Conservation (phyloP, 92 coral and sea anemone species). For the Chrysogorgia sp. region DNA sequence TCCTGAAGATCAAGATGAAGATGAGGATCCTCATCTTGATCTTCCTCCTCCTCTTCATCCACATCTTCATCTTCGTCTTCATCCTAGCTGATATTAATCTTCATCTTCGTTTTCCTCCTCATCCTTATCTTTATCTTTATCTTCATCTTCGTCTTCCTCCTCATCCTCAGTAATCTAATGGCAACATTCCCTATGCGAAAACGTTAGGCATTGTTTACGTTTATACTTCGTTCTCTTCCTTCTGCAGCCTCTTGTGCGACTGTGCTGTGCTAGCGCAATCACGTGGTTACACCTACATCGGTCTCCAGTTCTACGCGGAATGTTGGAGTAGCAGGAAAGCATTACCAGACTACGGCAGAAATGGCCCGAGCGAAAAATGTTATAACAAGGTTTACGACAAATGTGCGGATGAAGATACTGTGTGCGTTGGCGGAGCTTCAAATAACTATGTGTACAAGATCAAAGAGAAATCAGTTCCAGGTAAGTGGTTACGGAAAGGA, state of each 20-base stretch:
- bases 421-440: neutral
- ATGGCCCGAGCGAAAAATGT: conserved; percentile 14
- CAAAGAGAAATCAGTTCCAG: neutral
- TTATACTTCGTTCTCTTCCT: neutral
- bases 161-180: neutral
- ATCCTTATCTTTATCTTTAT: too few species aligned
- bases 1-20: too few species aligned
- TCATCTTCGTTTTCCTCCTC: too few species aligned
- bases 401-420: neutral
- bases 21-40: too few species aligned
- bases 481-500: neutral
- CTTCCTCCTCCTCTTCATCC: too few species aligned
- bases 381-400: neutral
- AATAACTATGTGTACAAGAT: conserved; percentile 24
- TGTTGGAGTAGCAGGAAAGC: conserved; percentile 24
- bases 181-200: too few species aligned
- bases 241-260: conserved; percentile 17
- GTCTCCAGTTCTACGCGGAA: conserved; percentile 30
- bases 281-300: conserved; percentile 14
- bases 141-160: too few species aligned
- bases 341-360: conserved; percentile 22
- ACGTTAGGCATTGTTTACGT: too few species aligned
- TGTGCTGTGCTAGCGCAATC: conserved; percentile 13
- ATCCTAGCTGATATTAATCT: too few species aligned
- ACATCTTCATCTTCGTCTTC: too few species aligned